Evolutionary conservation across 2,113 vertebrate genomes (phyloP).

Genomic region (Chaetodon trifascialis): DNA sequence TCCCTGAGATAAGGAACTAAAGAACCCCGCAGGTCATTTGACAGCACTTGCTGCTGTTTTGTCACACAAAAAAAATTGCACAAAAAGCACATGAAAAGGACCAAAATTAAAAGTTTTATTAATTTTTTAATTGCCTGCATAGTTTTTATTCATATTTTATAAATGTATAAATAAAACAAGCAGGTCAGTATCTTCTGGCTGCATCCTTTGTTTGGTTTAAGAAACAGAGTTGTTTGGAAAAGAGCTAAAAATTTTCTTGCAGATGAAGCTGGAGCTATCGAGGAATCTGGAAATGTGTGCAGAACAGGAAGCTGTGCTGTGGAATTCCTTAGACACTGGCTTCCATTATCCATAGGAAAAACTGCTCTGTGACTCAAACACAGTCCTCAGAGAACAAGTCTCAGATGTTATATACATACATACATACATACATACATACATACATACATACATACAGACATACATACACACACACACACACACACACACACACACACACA

Average conservation of each 20-base stretch:
- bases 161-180: background rate
- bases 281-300: background rate
- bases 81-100: too few species aligned
- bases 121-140: background rate
- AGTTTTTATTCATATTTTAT: background rate
- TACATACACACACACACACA: too few species aligned
- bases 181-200: background rate
- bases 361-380: slow-evolving; percentile 8
- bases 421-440: too few species aligned
- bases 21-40: too few species aligned
- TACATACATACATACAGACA: too few species aligned
- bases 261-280: background rate
- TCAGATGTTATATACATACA: background rate
- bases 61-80: too few species aligned
- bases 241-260: background rate
- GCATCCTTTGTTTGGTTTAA: background rate
- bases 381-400: slow-evolving; percentile 8
- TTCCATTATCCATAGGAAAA: background rate
- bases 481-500: too few species aligned
- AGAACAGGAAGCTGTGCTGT: background rate
- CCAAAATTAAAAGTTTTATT: background rate
- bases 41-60: too few species aligned
- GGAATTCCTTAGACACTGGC: too few species aligned
- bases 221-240: background rate
- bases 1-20: too few species aligned